phyloP scores from a whole-genome alignment of 2,888 invertebrate species.

The Amphimallon solstitiale region DNA sequence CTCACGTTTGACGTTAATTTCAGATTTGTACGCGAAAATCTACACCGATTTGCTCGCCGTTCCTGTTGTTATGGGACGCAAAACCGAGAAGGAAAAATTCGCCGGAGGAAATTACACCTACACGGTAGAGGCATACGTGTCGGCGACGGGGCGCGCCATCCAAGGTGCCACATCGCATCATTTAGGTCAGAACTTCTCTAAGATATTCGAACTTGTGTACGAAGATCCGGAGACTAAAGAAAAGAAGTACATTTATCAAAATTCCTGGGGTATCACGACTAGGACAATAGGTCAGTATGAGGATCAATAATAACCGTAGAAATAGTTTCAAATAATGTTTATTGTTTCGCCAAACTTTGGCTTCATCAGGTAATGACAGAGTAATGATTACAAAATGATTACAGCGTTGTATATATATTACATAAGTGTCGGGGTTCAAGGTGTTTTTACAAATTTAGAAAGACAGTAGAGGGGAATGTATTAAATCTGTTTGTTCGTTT shows the following conservation, averaged over 20 bases:
- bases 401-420: too few relatives aligned
- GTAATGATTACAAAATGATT: too few relatives aligned
- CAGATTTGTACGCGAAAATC: constrained; percentile 88
- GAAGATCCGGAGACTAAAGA: constrained; percentile 93
- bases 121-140: constrained; percentile 95
- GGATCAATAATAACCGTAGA: neutral
- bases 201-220: constrained; percentile 97
- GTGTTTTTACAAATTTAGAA: too few relatives aligned
- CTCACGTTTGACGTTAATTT: constrained; percentile 40
- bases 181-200: constrained; percentile 98
- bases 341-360: too few relatives aligned
- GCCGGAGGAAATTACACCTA: constrained; percentile 98
- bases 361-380: too few relatives aligned
- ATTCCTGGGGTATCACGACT: constrained; percentile 98
- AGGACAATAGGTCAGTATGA: constrained; percentile 85
- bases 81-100: constrained; percentile 99
- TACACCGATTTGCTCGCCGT: constrained; percentile 93
- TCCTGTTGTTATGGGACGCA: constrained; percentile 94
- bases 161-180: constrained; percentile 99
- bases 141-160: constrained; percentile 93
- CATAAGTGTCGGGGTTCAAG: too few relatives aligned
- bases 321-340: too few relatives aligned
- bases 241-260: constrained; percentile 91
- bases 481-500: too few relatives aligned
- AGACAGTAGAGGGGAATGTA: too few relatives aligned